These are phyloP conservation scores for Venturia canescens DNA, from an alignment of 1,140 invertebrate genomes.

Conservation along the genomic window DNA sequence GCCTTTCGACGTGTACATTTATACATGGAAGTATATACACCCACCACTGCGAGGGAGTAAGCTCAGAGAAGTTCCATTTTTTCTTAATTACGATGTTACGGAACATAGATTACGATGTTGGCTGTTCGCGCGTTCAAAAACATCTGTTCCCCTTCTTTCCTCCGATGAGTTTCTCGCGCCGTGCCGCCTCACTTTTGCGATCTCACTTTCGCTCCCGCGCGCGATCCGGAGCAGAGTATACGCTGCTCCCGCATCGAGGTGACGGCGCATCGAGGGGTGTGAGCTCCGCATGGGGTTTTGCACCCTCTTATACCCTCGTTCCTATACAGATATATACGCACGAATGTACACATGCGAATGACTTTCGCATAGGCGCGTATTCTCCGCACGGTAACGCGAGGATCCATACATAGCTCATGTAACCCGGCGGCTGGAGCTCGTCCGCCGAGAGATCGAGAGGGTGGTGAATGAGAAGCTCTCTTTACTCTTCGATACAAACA, in stretches of 20 bases:
- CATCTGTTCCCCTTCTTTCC: constrained; percentile 74
- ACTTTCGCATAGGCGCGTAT: neutral
- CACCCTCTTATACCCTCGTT: constrained; percentile 18
- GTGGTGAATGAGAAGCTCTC: constrained; percentile 62
- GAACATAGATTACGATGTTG: constrained; percentile 77
- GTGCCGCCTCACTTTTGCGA: constrained; percentile 40
- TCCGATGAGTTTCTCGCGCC: constrained; percentile 65
- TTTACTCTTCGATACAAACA: constrained; percentile 62
- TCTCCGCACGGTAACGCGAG: neutral
- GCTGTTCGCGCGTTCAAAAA: constrained; percentile 72
- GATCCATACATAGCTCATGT: constrained; percentile 51
- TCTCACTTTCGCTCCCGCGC: constrained; percentile 40
- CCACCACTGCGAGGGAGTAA: constrained; percentile 4
- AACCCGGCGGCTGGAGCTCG: constrained; percentile 2
- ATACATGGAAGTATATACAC: neutral
- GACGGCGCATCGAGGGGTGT: constrained; percentile 18
- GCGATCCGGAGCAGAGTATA: neutral
- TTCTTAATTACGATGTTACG: constrained; percentile 76
- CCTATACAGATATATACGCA: constrained; percentile 10
- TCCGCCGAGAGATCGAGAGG: constrained; percentile 61
- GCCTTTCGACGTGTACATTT: neutral
- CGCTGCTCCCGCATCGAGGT: constrained; percentile 19
- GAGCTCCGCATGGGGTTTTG: constrained; percentile 23
- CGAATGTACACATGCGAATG: constrained; percentile 41
- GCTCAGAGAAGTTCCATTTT: constrained; percentile 66